Evolutionary conservation across 1,140 invertebrate species (phyloP).

Genomic region (Onthophagus taurus): DNA sequence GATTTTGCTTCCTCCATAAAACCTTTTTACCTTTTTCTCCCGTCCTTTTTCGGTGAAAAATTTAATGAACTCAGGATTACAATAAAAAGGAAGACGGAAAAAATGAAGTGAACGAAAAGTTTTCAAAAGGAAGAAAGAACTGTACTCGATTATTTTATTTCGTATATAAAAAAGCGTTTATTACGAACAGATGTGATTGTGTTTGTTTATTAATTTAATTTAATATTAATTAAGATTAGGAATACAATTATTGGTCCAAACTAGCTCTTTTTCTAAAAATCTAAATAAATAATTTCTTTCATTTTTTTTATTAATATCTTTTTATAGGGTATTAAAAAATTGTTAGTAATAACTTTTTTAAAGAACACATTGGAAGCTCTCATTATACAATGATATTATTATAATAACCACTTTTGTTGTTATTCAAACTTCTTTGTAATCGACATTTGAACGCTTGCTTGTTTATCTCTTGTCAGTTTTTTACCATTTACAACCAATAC

Average conservation of each 20-base stretch:
- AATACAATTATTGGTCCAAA: slow-evolving; percentile 13
- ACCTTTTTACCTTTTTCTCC: no score
- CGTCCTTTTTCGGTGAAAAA: no score
- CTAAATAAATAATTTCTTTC: no score
- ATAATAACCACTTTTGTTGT: background rate
- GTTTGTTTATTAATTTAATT: slow-evolving; percentile 10
- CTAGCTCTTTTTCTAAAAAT: no score
- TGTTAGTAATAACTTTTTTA: no score
- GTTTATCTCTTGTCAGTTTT: slow-evolving; percentile 57
- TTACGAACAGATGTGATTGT: slow-evolving; percentile 10
- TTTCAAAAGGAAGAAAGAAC: slow-evolving; percentile 8
- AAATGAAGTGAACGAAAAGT: no score
- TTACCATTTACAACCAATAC: slow-evolving; percentile 67
- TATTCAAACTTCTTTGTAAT: slow-evolving; percentile 31
- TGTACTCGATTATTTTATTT: slow-evolving; percentile 8
- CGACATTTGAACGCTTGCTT: slow-evolving; percentile 46
- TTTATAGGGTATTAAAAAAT: no score
- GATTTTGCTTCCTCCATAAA: no score
- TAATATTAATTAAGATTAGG: slow-evolving; percentile 14
- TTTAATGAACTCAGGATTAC: no score
- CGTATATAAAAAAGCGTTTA: slow-evolving; percentile 13
- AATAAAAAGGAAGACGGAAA: no score
- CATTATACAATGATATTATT: slow-evolving; percentile 2
- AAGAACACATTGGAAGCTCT: slow-evolving; percentile 4
- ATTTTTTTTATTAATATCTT: no score